These are phyloP conservation scores for Entomobrya proxima DNA, from an alignment of 2,888 invertebrate genomes.

Conservation along the genomic window DNA sequence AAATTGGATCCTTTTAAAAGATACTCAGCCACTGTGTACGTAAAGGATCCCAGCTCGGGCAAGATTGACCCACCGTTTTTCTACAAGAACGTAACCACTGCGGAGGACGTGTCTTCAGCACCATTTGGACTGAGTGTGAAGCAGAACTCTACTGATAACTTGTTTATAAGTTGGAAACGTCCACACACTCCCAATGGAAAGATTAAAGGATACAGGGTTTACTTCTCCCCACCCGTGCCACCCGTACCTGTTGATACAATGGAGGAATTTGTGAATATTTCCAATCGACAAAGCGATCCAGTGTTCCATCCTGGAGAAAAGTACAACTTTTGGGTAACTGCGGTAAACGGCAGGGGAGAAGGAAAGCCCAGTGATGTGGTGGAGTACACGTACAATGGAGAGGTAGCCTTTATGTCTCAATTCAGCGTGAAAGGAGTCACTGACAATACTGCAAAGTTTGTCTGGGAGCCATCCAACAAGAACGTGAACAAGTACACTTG, in stretches of 20 bases:
- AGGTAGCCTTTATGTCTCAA: slow-evolving; percentile 76
- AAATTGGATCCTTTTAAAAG: slow-evolving; percentile 83
- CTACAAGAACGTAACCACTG: slow-evolving; percentile 82
- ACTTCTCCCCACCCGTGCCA: slow-evolving; percentile 83
- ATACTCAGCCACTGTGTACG: slow-evolving; percentile 89
- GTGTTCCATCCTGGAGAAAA: slow-evolving; percentile 80
- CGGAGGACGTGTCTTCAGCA: slow-evolving; percentile 85
- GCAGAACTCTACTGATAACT: slow-evolving; percentile 83
- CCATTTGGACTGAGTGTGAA: slow-evolving; percentile 83
- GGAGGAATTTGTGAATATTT: slow-evolving; percentile 61
- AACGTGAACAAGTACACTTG: slow-evolving; percentile 29
- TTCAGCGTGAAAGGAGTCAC: slow-evolving; percentile 47
- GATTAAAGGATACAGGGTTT: slow-evolving; percentile 82
- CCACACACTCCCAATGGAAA: slow-evolving; percentile 83
- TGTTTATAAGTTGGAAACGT: slow-evolving; percentile 84
- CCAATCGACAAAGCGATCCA: slow-evolving; percentile 72
- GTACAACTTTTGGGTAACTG: slow-evolving; percentile 87
- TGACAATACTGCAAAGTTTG: slow-evolving; percentile 51
- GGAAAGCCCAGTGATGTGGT: slow-evolving; percentile 82
- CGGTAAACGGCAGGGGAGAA: slow-evolving; percentile 82
- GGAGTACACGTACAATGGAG: slow-evolving; percentile 82
- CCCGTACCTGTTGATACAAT: slow-evolving; percentile 78
- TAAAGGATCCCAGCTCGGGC: slow-evolving; percentile 78
- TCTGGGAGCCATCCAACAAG: slow-evolving; percentile 65
- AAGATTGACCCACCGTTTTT: slow-evolving; percentile 82